Percentiles rank a stretch among this genome's conserved stretches.
These are phyloP conservation scores for Whitmania pigra DNA, from an alignment of 1,140 invertebrate genomes.

Conservation along the genomic window DNA sequence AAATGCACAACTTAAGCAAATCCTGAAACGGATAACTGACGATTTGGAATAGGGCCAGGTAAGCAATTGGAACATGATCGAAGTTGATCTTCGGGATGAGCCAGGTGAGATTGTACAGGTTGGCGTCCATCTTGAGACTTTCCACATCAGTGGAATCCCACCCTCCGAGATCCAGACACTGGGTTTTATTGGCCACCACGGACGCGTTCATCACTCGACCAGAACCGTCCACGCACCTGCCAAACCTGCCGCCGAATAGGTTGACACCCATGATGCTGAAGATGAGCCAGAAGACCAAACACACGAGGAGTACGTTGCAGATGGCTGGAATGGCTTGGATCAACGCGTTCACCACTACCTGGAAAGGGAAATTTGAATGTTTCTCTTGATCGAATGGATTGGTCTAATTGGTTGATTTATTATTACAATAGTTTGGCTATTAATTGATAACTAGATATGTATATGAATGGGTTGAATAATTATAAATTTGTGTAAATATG, in stretches of 20 bases:
- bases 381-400: too few species aligned
- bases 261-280: slow-evolving; percentile 83
- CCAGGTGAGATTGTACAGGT: slow-evolving; percentile 71
- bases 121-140: slow-evolving; percentile 30
- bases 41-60: slow-evolving; percentile 93
- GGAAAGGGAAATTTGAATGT: background rate
- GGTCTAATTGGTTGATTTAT: too few species aligned
- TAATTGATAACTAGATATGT: too few species aligned
- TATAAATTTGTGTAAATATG: too few species aligned
- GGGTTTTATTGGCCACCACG: slow-evolving; percentile 67
- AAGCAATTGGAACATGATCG: slow-evolving; percentile 92
- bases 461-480: too few species aligned
- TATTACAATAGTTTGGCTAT: too few species aligned
- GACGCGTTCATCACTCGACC: slow-evolving; percentile 53
- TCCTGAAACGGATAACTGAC: slow-evolving; percentile 30
- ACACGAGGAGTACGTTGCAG: slow-evolving; percentile 80
- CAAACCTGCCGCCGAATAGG: slow-evolving; percentile 64
- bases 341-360: slow-evolving; percentile 86
- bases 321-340: slow-evolving; percentile 89
- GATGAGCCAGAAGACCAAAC: slow-evolving; percentile 80
- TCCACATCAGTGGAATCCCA: background rate
- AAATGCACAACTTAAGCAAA: too few species aligned
- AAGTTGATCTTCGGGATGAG: slow-evolving; percentile 94
- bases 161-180: slow-evolving; percentile 27
- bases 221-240: slow-evolving; percentile 30